Conservation (phyloP, 2,113 vertebrate genomes). For the Orientallactaga bullata region DNA sequence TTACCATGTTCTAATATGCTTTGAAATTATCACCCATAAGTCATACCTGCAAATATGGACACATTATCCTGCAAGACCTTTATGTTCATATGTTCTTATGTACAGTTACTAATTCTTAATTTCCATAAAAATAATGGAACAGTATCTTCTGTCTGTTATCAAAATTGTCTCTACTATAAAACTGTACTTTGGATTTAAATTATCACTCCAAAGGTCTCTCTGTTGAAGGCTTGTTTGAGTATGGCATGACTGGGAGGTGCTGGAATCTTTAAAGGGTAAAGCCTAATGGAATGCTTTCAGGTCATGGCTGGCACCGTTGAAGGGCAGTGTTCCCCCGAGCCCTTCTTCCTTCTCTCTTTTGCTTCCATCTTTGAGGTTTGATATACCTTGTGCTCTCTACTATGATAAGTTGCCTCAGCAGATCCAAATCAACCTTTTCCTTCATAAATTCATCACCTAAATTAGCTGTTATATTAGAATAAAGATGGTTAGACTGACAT, state of each 20-base stretch:
- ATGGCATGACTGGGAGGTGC: background rate
- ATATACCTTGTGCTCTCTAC: background rate
- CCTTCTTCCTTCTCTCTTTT: background rate
- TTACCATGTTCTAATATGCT: background rate
- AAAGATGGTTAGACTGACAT: background rate
- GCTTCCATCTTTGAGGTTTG: fast-evolving
- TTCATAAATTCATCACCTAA: background rate
- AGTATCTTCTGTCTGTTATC: background rate
- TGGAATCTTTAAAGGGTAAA: no score
- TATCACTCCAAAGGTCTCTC: no score
- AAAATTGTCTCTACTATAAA: no score
- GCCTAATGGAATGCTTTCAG: background rate
- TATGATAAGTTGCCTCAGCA: background rate
- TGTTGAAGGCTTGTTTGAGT: background rate
- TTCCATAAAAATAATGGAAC: background rate
- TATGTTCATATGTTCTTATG: background rate
- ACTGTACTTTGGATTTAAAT: no score
- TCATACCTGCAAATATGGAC: background rate
- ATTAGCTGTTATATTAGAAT: background rate
- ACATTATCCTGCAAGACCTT: background rate
- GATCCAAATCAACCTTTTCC: background rate
- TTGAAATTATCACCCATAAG: background rate
- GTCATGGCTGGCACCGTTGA: background rate
- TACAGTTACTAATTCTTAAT: background rate
- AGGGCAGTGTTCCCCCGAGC: fast-evolving